Evolutionary conservation across 2,888 invertebrate species (phyloP).

Genomic region (Lasius platythorax): DNA sequence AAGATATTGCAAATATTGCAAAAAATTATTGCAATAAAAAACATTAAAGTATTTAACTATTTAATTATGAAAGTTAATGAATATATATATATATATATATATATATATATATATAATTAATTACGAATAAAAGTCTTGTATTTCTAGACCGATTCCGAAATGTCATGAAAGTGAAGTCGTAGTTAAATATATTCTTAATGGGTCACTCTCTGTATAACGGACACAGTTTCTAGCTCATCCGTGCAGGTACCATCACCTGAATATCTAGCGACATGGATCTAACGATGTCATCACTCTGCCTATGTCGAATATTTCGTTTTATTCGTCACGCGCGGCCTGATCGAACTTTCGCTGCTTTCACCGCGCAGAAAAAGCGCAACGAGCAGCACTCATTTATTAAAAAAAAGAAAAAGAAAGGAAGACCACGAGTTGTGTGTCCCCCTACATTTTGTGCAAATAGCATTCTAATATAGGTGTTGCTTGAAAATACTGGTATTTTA

Average conservation of each 20-base stretch:
- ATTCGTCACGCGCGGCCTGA: slow-evolving; percentile 19
- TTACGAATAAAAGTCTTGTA: neutral
- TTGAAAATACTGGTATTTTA: neutral
- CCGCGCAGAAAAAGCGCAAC: slow-evolving; percentile 46
- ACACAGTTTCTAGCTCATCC: neutral
- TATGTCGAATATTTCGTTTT: slow-evolving; percentile 44
- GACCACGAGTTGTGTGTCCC: neutral
- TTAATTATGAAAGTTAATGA: neutral
- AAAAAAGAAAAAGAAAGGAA: neutral
- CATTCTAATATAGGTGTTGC: neutral
- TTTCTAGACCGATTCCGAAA: neutral
- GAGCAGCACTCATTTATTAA: slow-evolving; percentile 1
- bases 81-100: no score
- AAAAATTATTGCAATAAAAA: neutral
- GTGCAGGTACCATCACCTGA: slow-evolving; percentile 33
- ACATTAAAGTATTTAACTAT: neutral
- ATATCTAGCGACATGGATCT: slow-evolving; percentile 41
- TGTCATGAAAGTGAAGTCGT: neutral
- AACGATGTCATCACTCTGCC: slow-evolving; percentile 42
- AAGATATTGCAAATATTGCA: neutral
- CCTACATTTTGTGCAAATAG: neutral
- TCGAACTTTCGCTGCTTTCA: slow-evolving; percentile 71
- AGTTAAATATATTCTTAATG: slow-evolving; percentile 30
- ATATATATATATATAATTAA: neutral
- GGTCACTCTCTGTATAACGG: slow-evolving; percentile 21